Evolutionary conservation across 2,797 vertebrate species (phyloP).

Genomic region (Erpetoichthys calabaricus): DNA sequence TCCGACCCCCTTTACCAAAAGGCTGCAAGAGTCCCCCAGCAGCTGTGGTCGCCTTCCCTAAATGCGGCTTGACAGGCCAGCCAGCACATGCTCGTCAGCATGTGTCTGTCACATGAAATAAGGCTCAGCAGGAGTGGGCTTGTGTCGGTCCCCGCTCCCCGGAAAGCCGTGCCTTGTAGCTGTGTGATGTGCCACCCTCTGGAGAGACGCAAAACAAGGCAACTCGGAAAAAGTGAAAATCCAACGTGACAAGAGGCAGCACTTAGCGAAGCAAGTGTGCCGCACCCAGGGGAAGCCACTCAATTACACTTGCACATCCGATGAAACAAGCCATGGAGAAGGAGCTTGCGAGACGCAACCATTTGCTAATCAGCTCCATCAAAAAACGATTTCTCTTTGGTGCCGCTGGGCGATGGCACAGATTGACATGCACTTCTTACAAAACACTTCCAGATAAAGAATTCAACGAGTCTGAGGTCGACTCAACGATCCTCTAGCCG

Average conservation of each 20-base stretch:
- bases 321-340: conserved; percentile 62
- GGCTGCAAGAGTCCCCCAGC: too few species aligned
- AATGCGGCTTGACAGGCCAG: too few species aligned
- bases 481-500: too few species aligned
- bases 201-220: conserved; percentile 40
- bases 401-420: conserved; percentile 56
- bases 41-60: too few species aligned
- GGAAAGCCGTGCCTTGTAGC: too few species aligned
- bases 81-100: too few species aligned
- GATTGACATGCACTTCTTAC: conserved; percentile 60
- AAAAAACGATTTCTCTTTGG: conserved; percentile 70
- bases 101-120: conserved; percentile 33
- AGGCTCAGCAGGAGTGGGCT: too few species aligned
- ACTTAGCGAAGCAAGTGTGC: conserved; percentile 72
- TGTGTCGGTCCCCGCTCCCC: too few species aligned
- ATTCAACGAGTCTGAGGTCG: too few species aligned
- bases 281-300: conserved; percentile 59
- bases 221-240: conserved; percentile 64
- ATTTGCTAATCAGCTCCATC: conserved; percentile 77
- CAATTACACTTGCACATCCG: conserved; percentile 61
- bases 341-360: conserved; percentile 49
- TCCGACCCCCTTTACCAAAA: too few species aligned
- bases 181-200: conserved; percentile 35
- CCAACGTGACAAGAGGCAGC: conserved; percentile 70
- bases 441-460: conserved; percentile 46